phyloP scores from a whole-genome alignment of 2,797 vertebrate species.

The Glossophaga mutica region DNA sequence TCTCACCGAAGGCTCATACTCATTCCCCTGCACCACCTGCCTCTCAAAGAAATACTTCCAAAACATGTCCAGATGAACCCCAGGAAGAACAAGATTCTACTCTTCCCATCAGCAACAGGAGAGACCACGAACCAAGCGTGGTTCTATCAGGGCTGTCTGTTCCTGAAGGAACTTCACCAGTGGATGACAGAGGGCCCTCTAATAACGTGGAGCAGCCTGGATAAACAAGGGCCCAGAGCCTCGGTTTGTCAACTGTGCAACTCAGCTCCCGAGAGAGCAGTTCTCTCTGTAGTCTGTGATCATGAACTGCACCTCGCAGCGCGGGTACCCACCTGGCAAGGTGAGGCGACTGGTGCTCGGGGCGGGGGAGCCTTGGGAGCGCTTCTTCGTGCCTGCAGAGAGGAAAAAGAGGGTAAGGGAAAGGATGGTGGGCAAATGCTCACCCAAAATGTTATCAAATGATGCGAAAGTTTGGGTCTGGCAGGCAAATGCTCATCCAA shows the following conservation, averaged over 20 bases:
- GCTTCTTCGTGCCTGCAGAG: constrained; percentile 68
- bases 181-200: neutral
- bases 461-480: neutral
- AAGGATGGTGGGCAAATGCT: neutral
- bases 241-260: neutral
- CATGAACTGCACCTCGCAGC: accelerated
- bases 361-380: constrained; percentile 63
- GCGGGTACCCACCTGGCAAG: constrained; percentile 80
- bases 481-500: neutral
- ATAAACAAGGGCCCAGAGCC: neutral
- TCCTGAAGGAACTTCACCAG: neutral
- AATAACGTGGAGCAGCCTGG: neutral
- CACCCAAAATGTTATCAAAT: neutral
- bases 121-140: neutral
- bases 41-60: neutral
- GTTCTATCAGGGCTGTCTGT: no score
- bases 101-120: neutral
- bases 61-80: neutral
- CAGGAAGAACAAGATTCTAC: neutral
- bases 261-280: neutral
- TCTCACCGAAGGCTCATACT: neutral
- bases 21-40: neutral
- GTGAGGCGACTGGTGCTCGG: constrained; percentile 74
- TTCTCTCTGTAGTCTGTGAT: neutral
- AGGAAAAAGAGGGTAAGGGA: constrained; percentile 48